phyloP scores from a whole-genome alignment of 2,113 vertebrate genomes.

The Pollimyrus isidori region DNA sequence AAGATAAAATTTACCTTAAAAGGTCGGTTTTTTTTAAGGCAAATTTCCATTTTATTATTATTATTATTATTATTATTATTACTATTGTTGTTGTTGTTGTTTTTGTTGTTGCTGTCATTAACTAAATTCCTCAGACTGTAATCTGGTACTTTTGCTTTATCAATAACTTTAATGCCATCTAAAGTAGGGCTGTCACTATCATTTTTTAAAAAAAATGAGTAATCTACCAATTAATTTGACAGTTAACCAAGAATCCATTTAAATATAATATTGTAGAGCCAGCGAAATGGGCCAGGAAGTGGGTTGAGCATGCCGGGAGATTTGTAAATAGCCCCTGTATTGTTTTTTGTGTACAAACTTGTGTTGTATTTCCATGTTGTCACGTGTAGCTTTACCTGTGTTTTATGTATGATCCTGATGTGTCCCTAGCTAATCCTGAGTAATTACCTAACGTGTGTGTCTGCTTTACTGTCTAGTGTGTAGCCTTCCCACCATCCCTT shows the following conservation, averaged over 20 bases:
- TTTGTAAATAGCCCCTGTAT: no score
- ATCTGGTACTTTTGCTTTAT: not conserved
- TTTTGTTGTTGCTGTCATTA: not conserved
- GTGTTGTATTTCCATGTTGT: no score
- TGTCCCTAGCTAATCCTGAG: no score
- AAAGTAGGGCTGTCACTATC: not conserved
- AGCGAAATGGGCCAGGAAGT: no score
- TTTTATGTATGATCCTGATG: no score
- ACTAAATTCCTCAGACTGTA: not conserved
- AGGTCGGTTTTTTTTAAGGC: not conserved
- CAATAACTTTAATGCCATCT: not conserved
- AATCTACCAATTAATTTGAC: not conserved
- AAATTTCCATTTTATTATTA: not conserved
- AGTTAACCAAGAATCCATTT: not conserved
- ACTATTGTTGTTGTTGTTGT: not conserved
- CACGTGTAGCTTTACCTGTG: no score
- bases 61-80: not conserved
- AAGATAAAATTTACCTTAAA: not conserved
- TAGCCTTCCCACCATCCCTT: no score
- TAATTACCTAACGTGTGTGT: no score
- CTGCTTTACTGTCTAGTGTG: no score
- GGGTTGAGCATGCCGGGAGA: no score
- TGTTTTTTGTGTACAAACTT: no score
- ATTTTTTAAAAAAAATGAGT: not conserved
- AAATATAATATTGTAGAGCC: not conserved